Conservation (phyloP, 2,888 invertebrate species). For the Periphyllus acericola region DNA sequence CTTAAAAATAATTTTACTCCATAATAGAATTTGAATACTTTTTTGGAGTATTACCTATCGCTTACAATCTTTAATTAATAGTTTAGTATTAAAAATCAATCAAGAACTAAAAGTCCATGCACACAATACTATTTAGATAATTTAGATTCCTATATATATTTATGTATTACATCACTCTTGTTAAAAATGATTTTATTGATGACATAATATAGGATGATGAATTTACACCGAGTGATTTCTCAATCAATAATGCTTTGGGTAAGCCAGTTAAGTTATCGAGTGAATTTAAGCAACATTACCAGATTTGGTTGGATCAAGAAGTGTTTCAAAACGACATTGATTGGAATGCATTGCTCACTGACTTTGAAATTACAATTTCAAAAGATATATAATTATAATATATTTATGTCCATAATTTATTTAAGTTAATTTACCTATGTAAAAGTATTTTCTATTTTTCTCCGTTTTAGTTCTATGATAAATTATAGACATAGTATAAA, state of each 20-base stretch:
- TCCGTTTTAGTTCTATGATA: too few relatives aligned
- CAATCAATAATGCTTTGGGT: conserved; percentile 84
- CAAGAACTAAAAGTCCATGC: too few relatives aligned
- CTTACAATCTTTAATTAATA: too few relatives aligned
- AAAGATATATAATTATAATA: neutral
- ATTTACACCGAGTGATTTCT: conserved; percentile 78
- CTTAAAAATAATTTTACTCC: too few relatives aligned
- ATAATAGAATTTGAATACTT: too few relatives aligned
- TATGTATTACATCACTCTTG: too few relatives aligned
- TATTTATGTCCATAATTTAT: neutral
- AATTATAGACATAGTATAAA: neutral
- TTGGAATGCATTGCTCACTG: conserved; percentile 74
- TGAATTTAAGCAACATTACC: conserved; percentile 92
- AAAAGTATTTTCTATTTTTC: neutral
- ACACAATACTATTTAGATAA: too few relatives aligned
- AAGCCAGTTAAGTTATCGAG: conserved; percentile 84
- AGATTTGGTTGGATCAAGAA: conserved; percentile 95
- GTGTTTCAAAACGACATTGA: conserved; percentile 88
- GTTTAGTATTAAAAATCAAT: too few relatives aligned
- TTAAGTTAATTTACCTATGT: neutral
- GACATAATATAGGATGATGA: conserved; percentile 68
- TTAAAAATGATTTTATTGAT: neutral
- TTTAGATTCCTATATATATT: too few relatives aligned
- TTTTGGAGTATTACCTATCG: too few relatives aligned
- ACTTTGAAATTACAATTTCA: conserved; percentile 4